Conservation (phyloP, 2,113 vertebrate species). For the Tichodroma muraria region DNA sequence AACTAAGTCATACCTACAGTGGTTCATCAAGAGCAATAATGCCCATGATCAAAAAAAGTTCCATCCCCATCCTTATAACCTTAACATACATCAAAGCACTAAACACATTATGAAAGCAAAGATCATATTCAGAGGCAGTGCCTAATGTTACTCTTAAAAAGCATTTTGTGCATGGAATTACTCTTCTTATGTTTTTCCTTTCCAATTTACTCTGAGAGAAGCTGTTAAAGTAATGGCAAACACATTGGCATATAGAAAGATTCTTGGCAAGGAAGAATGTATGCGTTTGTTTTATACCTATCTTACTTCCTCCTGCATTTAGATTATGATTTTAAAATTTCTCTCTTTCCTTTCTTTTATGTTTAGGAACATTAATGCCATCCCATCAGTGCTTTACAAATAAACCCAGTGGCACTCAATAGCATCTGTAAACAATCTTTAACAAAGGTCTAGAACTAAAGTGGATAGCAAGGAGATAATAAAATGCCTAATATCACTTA, state of each 20-base stretch:
- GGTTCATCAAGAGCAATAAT: background rate
- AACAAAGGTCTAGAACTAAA: slow-evolving; percentile 47
- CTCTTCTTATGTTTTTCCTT: slow-evolving; percentile 26
- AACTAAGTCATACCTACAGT: background rate
- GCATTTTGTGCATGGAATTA: background rate
- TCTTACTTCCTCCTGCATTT: slow-evolving; percentile 3
- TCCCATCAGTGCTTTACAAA: slow-evolving; percentile 28
- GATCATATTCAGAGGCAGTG: background rate
- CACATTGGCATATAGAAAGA: background rate
- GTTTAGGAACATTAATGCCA: slow-evolving; percentile 1
- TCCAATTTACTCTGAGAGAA: slow-evolving; percentile 36
- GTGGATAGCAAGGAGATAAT: slow-evolving; percentile 47
- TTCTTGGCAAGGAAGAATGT: slow-evolving; percentile 5
- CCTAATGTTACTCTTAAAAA: slow-evolving; percentile 8
- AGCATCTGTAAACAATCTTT: slow-evolving; percentile 48
- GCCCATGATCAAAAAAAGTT: background rate
- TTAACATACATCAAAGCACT: background rate
- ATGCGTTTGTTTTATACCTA: background rate
- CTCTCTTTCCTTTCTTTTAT: slow-evolving; percentile 30
- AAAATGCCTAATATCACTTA: slow-evolving; percentile 54
- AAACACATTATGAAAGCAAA: background rate
- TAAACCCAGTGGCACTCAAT: slow-evolving; percentile 23
- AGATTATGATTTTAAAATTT: slow-evolving; percentile 8
- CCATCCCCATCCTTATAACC: background rate
- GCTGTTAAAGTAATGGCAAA: slow-evolving; percentile 35